Percentiles rank a stretch among this genome's conserved stretches.
Evolutionary conservation across 2,797 vertebrate species (phyloP).

Genomic region (Setipinna tenuifilis): DNA sequence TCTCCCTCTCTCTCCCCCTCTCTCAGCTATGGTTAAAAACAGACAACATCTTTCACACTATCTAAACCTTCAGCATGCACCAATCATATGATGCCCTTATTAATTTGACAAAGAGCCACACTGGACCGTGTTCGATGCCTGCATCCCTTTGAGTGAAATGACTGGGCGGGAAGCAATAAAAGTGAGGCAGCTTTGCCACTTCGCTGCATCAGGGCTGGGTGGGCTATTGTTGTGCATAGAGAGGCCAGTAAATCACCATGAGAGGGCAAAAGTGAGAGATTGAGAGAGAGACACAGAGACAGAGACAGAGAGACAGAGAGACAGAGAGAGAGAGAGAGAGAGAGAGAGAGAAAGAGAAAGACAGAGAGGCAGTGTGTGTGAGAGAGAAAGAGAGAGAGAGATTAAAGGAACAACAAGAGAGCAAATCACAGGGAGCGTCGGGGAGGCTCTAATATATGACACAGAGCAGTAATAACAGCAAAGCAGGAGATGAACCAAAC

Average conservation of each 20-base stretch:
- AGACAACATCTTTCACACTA: neutral
- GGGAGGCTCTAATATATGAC: neutral
- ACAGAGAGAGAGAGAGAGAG: neutral
- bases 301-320: constrained; percentile 25
- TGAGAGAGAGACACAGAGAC: neutral
- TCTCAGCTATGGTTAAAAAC: neutral
- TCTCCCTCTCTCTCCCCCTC: neutral
- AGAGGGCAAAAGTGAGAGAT: neutral
- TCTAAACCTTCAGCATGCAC: constrained; percentile 41
- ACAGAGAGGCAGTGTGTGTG: too few species aligned
- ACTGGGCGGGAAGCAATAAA: constrained; percentile 7
- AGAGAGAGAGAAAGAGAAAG: too few species aligned
- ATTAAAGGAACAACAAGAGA: neutral
- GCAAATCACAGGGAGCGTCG: neutral
- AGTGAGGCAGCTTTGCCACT: neutral
- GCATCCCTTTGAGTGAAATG: constrained; percentile 47
- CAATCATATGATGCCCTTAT: constrained; percentile 32
- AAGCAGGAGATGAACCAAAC: neutral
- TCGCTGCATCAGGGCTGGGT: neutral
- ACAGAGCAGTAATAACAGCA: constrained; percentile 24
- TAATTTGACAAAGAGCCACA: constrained; percentile 17
- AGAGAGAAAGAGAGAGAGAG: neutral
- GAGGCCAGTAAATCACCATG: neutral
- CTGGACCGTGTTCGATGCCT: constrained; percentile 60
- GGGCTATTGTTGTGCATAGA: neutral